Conservation (phyloP, 2,888 invertebrate species). For the Ditula angustiorana region DNA sequence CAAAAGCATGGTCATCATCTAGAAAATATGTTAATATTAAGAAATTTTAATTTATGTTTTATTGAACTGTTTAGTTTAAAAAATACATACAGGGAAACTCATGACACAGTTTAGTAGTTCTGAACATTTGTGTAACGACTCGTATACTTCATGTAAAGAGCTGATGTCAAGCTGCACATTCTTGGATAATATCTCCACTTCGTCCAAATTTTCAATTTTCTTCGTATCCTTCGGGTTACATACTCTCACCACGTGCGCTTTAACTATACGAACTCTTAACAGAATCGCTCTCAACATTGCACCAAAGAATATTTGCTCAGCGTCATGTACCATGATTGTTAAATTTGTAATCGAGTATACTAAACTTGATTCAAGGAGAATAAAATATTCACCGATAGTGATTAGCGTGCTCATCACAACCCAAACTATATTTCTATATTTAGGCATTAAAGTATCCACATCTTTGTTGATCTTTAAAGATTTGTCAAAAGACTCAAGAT, state of each 20-base stretch:
- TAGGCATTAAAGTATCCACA: conserved; percentile 47
- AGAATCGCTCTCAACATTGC: conserved; percentile 56
- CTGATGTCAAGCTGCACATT: conserved; percentile 58
- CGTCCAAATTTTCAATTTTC: conserved; percentile 43
- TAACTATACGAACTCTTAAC: conserved; percentile 60
- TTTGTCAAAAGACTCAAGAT: conserved; percentile 60
- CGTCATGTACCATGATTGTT: conserved; percentile 57
- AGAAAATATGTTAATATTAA: conserved; percentile 43
- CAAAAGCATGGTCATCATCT: conserved; percentile 65
- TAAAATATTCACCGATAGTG: conserved; percentile 51
- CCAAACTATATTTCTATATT: conserved; percentile 46
- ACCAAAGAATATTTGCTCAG: conserved; percentile 62
- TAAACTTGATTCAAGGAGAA: conserved; percentile 41
- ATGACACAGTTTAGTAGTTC: conserved; percentile 66
- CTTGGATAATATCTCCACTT: conserved; percentile 58
- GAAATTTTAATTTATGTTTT: conserved; percentile 41
- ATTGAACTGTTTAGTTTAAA: conserved; percentile 13
- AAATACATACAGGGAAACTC: conserved; percentile 63
- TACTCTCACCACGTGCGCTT: conserved; percentile 59
- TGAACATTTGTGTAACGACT: conserved; percentile 65
- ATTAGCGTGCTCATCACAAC: conserved; percentile 47
- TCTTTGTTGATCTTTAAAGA: conserved; percentile 58
- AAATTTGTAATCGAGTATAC: conserved; percentile 46
- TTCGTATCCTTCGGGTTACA: conserved; percentile 46
- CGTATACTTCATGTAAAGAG: conserved; percentile 65